Conservation (phyloP, 2,888 invertebrate genomes). For the Lissonota sp. region DNA sequence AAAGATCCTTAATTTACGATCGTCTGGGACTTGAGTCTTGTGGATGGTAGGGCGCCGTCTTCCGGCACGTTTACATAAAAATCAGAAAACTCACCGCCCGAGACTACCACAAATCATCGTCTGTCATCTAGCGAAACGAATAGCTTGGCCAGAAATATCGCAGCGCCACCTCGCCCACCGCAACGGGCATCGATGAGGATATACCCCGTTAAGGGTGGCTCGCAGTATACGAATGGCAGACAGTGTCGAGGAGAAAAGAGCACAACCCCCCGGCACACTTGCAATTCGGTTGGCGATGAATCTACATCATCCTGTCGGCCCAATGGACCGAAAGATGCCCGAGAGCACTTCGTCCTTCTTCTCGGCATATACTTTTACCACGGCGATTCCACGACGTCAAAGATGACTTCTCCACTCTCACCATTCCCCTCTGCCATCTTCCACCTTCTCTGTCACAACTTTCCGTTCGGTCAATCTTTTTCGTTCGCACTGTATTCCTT, state of each 20-base stretch:
- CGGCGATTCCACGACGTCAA: slow-evolving; percentile 63
- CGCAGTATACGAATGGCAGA: slow-evolving; percentile 40
- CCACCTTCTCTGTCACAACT: too few species aligned
- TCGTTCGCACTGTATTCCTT: too few species aligned
- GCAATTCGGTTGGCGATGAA: slow-evolving; percentile 72
- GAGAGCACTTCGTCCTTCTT: slow-evolving; percentile 60
- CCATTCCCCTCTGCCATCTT: too few species aligned
- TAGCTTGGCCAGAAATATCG: slow-evolving; percentile 74
- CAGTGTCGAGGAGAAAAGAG: background rate
- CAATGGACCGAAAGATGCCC: slow-evolving; percentile 81
- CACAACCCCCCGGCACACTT: too few species aligned
- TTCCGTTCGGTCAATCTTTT: too few species aligned
- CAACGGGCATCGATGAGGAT: slow-evolving; percentile 64
- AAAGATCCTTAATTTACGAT: slow-evolving; percentile 75
- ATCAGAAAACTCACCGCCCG: slow-evolving; percentile 78
- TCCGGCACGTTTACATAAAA: slow-evolving; percentile 80
- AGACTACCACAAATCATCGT: slow-evolving; percentile 81
- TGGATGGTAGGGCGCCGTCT: slow-evolving; percentile 67
- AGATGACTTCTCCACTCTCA: slow-evolving; percentile 66
- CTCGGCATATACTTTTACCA: slow-evolving; percentile 57
- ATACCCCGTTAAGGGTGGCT: slow-evolving; percentile 45
- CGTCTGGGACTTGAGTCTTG: slow-evolving; percentile 72
- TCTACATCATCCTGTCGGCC: slow-evolving; percentile 81
- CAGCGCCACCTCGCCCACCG: slow-evolving; percentile 63
- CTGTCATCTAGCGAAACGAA: slow-evolving; percentile 79